phyloP scores from a whole-genome alignment of 2,113 vertebrate genomes.

The Gambusia holbrooki region DNA sequence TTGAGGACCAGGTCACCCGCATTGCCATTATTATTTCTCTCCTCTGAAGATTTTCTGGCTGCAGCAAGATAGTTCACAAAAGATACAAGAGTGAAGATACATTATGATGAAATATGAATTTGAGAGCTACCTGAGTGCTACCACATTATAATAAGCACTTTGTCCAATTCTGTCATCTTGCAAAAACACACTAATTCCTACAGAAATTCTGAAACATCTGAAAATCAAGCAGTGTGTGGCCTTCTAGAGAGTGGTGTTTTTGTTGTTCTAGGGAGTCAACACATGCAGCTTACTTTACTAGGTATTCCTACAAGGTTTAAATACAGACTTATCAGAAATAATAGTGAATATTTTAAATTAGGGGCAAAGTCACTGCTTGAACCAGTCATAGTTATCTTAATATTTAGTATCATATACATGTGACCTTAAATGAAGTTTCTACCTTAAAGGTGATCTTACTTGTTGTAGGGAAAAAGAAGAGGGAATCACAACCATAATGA shows the following conservation, averaged over 20 bases:
- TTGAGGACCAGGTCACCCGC: constrained; percentile 57
- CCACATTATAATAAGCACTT: constrained; percentile 69
- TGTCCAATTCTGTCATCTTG: constrained; percentile 66
- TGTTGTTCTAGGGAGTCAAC: not conserved
- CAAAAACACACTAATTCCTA: constrained; percentile 60
- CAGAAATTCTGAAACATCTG: constrained; percentile 48
- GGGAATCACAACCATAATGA: constrained; percentile 43
- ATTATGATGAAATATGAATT: constrained; percentile 76
- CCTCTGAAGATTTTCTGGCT: constrained; percentile 56
- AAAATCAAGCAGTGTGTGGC: constrained; percentile 39
- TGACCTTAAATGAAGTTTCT: constrained; percentile 1
- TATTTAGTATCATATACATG: constrained; percentile 14
- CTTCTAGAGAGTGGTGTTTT: not conserved
- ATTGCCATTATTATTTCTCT: constrained; percentile 63
- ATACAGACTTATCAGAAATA: not conserved
- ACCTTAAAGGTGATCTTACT: constrained; percentile 9
- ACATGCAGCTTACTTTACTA: not conserved
- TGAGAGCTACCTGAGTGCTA: constrained; percentile 46
- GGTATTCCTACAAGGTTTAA: not conserved
- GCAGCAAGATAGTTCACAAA: constrained; percentile 12
- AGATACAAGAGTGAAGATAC: constrained; percentile 53
- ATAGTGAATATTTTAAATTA: not conserved
- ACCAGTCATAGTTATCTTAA: not conserved
- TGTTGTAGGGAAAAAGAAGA: constrained; percentile 16
- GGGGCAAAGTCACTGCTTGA: not conserved